Conservation (phyloP, 2,888 invertebrate genomes). For the Schizotus pectinicornis region DNA sequence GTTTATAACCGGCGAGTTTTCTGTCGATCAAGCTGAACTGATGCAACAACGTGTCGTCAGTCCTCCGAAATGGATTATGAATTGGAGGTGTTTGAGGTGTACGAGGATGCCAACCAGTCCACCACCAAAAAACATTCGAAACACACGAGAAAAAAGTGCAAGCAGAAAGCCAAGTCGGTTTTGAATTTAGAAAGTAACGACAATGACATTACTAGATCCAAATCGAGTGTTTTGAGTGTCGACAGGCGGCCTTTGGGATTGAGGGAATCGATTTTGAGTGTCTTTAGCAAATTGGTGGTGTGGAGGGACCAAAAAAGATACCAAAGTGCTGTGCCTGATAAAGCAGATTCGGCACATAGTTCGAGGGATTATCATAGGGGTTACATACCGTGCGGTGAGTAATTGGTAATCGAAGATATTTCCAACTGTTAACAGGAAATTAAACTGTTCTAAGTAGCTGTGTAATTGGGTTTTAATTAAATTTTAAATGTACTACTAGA, state of each 20-base stretch:
- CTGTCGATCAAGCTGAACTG: background rate
- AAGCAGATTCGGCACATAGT: slow-evolving; percentile 53
- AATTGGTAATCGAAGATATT: slow-evolving; percentile 30
- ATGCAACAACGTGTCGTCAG: slow-evolving; percentile 6
- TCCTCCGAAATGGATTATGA: slow-evolving; percentile 58
- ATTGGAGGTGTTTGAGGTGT: slow-evolving; percentile 61
- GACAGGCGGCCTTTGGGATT: slow-evolving; percentile 59
- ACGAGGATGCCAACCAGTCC: slow-evolving; percentile 53
- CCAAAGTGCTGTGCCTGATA: slow-evolving; percentile 53
- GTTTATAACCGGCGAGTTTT: too few relatives aligned
- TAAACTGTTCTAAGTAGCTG: background rate
- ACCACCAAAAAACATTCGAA: slow-evolving; percentile 51
- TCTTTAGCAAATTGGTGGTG: slow-evolving; percentile 54
- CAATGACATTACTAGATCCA: slow-evolving; percentile 53
- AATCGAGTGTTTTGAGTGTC: slow-evolving; percentile 51
- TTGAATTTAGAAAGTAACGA: slow-evolving; percentile 46
- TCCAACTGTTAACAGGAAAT: background rate
- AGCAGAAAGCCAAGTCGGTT: slow-evolving; percentile 51
- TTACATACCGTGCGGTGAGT: slow-evolving; percentile 57
- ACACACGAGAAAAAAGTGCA: slow-evolving; percentile 57
- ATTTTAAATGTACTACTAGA: too few relatives aligned
- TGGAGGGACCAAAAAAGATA: slow-evolving; percentile 62
- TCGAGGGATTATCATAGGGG: slow-evolving; percentile 55
- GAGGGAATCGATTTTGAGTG: slow-evolving; percentile 68
- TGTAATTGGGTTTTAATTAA: background rate